Evolutionary conservation across 2,888 invertebrate genomes (phyloP).

Genomic region (Halictus ligatus): DNA sequence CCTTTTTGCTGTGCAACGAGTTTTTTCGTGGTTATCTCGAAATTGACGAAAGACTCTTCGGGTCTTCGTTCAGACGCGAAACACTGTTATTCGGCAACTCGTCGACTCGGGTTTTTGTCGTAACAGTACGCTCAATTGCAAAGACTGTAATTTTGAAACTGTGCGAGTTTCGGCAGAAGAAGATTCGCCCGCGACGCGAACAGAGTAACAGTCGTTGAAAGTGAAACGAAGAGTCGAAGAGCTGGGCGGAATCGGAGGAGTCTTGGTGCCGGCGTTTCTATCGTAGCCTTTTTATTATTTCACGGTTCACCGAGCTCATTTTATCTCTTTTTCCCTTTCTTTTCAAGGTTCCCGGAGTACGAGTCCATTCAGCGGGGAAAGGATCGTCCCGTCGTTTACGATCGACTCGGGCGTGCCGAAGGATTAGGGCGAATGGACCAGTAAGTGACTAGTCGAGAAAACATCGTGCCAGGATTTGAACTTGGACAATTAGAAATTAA

Average conservation of each 20-base stretch:
- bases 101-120: not conserved
- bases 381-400: not conserved
- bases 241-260: not conserved
- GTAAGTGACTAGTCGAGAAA: no score
- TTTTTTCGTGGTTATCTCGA: not conserved
- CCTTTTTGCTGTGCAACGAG: not conserved
- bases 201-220: not conserved
- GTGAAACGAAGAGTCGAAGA: not conserved
- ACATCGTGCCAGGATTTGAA: no score
- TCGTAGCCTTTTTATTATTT: not conserved
- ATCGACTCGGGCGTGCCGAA: not conserved
- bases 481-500: no score
- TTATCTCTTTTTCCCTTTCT: not conserved
- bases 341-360: not conserved
- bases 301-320: not conserved
- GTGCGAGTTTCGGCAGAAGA: not conserved
- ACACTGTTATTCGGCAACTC: not conserved
- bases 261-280: not conserved
- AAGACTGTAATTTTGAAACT: not conserved
- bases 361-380: not conserved
- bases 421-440: not conserved
- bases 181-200: not conserved
- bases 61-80: not conserved
- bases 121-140: not conserved
- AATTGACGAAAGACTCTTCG: not conserved